Evolutionary conservation across 2,797 vertebrate genomes (phyloP).

Genomic region (Threskiornis aethiopicus): DNA sequence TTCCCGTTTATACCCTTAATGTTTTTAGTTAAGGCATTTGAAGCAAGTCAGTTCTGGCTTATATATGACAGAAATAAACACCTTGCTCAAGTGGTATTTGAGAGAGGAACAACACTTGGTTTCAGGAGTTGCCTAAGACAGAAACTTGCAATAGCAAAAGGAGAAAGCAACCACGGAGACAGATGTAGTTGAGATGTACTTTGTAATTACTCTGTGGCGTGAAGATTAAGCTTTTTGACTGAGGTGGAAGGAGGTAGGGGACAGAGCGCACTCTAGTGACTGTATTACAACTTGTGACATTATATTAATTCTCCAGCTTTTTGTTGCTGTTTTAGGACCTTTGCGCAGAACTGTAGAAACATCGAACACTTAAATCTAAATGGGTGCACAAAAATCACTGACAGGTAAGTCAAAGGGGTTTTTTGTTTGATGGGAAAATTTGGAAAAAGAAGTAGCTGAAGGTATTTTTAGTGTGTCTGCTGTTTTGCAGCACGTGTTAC

Average conservation of each 20-base stretch:
- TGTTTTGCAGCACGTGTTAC: slow-evolving; percentile 86
- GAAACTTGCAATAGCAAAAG: background rate
- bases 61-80: background rate
- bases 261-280: slow-evolving; percentile 25
- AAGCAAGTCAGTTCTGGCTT: background rate
- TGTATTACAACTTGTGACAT: background rate
- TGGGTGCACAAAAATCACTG: slow-evolving; percentile 96
- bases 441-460: slow-evolving; percentile 56
- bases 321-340: slow-evolving; percentile 81
- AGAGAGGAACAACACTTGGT: background rate
- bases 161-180: background rate
- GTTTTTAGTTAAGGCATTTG: background rate
- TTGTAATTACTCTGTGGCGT: background rate
- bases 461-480: slow-evolving; percentile 67
- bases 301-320: background rate
- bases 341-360: slow-evolving; percentile 96
- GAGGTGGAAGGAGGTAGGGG: background rate
- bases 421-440: background rate
- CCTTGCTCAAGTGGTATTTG: background rate
- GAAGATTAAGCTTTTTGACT: background rate
- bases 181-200: background rate
- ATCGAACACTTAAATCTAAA: slow-evolving; percentile 95
- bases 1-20: background rate
- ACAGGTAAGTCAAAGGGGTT: slow-evolving; percentile 75
- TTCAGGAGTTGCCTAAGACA: background rate